Base-by-base conservation (phyloP, 2,888 invertebrate genomes). In the Altica lythri region DNA sequence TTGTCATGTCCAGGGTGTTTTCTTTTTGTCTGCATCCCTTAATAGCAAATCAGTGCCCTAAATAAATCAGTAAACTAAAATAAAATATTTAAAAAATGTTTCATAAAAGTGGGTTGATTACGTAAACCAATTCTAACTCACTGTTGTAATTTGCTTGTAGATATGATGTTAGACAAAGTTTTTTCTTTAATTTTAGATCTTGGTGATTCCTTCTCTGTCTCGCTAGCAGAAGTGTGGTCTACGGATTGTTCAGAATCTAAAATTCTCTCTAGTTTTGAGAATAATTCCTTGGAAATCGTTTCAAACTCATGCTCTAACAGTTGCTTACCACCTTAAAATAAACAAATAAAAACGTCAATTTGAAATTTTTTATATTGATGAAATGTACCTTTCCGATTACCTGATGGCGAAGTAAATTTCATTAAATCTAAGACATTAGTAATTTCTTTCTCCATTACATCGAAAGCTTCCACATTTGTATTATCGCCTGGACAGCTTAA, bases 371-470 rank as follows among this genome's bases (percentile, higher is more conserved):
- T n/a, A 22, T 5, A 22, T 22, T 22, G 22, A 22, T 22, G 22
- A 22, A 22, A 4, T 22, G 6, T 22, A 5, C 22, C 22, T 22
- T 22, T 22, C 6, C 22, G n/a, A n/a, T n/a, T n/a, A n/a, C n/a
- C n/a, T n/a, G n/a, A n/a, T n/a, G n/a, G n/a, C n/a, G n/a, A n/a
- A n/a, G n/a, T n/a, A n/a, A 25, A 9, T 55, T 65, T 65, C 64
- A 71, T 69, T 55, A 68, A 37, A 37, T 55, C 63, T 40, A 71
- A 53, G 4, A 71, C 69, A n/a, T 61, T 59, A 4, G 61, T 65
- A 17, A 71, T 71, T 60, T 72, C 71, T 19, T 64, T 62, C 55
- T 72, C 70, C 68, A 72, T 71, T 9, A 48, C 57, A 27, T 64
- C 63, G 53, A 70, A 71, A 1, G 68, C 68, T 18, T 67, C 65